Evolutionary conservation across 2,888 invertebrate genomes (phyloP), one percentile per base, ranked within the genome.

Genomic region (Eupithecia insigniata): DNA sequence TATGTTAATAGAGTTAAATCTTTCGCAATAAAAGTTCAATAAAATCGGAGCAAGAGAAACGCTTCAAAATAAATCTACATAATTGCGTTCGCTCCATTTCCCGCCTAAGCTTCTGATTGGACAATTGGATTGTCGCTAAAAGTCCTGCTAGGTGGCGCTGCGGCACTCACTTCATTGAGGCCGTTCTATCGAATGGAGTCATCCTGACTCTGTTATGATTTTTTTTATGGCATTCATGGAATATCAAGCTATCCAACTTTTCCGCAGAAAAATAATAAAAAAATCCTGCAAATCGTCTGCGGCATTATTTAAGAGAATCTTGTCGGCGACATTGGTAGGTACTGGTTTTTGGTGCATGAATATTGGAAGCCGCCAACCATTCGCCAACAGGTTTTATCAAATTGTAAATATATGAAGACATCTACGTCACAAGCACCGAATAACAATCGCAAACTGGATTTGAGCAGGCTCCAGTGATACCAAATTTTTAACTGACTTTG

Each of bases 161-260:
- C 72, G 77, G 71, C 22, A 12, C 22, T 51, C 51, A 67, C 73
- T 75, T 74, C 77, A 78, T 75, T 72, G 70, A 75, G 69, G 22
- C 60, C 68, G 5, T 14, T 28, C 28, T 58, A 26, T 58, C 55
- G 58, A 30, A 26, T 26, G 51, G 51, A 51, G 22, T 22, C 22
- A 2, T 22, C 3, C n/a, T 22, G 51, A 3, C 22, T 51, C 12
- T 51, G n/a, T 22, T 46, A 46, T n/a, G 1, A 46, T n/a, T 51
- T 1, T 22, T 51, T n/a, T 51, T 8, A 22, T 51, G n/a, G 43
- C 8, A 46, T 46, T 2, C n/a, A n/a, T 8, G 46, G 6, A 8
- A 7, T 43, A 7, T 43, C 14, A n/a, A 8, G n/a, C n/a, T n/a
- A n/a, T n/a, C n/a, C n/a, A n/a, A 2, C n/a, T 46, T n/a, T 46